Percentiles rank a stretch among this genome's conserved stretches.
phyloP scores from a whole-genome alignment of 2,797 vertebrate genomes.

The Capromys pilorides region DNA sequence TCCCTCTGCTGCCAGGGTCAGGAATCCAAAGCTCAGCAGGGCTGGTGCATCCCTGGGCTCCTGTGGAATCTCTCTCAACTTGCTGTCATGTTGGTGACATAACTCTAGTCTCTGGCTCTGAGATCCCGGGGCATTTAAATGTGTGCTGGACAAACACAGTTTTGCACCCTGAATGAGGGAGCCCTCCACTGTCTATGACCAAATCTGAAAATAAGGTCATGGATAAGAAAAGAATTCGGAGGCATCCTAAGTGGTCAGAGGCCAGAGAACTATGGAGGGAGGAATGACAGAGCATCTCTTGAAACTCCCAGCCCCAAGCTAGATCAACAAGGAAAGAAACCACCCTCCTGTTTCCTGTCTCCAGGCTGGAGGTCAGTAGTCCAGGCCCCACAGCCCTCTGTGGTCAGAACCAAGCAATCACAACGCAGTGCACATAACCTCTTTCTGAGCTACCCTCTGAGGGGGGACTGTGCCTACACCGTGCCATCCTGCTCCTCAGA shows the following conservation, averaged over 20 bases:
- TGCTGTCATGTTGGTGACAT: background rate
- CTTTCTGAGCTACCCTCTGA: background rate
- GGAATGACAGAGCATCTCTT: background rate
- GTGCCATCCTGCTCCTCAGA: background rate
- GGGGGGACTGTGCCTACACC: background rate
- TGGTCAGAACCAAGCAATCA: background rate
- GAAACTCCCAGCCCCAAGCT: background rate
- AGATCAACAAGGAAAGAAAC: background rate
- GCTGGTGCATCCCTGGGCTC: background rate
- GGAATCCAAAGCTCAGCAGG: background rate
- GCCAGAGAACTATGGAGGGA: background rate
- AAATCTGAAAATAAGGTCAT: constrained; percentile 30
- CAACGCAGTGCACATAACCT: too few species aligned
- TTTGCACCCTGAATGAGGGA: background rate
- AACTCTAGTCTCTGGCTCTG: background rate
- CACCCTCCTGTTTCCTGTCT: background rate
- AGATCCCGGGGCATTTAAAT: background rate
- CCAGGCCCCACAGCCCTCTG: background rate
- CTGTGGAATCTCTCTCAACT: background rate
- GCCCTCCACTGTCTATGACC: background rate
- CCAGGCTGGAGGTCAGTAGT: background rate
- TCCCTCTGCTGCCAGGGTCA: background rate
- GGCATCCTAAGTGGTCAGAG: background rate
- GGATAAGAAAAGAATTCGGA: background rate
- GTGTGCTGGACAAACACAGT: background rate